These are phyloP conservation scores for Cyclopterus lumpus DNA, from an alignment of 2,797 vertebrate species.

Conservation along the genomic window DNA sequence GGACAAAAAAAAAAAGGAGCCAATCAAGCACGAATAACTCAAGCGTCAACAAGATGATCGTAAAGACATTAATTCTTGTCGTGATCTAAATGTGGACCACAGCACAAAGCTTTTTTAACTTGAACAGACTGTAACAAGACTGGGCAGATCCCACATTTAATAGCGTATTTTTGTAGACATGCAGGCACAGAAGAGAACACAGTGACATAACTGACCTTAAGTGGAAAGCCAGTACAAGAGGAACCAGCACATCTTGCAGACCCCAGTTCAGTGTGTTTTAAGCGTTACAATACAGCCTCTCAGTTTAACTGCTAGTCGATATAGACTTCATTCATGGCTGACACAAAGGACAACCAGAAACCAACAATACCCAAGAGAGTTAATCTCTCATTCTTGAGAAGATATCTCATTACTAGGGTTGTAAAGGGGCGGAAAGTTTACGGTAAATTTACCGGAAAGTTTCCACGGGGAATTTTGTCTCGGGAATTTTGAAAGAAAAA, in stretches of 20 bases:
- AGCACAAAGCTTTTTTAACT: neutral
- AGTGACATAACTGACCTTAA: neutral
- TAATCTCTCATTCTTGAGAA: constrained; percentile 12
- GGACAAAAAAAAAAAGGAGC: neutral
- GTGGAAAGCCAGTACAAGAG: neutral
- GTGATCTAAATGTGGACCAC: neutral
- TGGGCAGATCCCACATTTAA: neutral
- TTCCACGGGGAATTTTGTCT: too few relatives aligned
- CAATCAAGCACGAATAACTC: neutral
- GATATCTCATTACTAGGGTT: too few relatives aligned
- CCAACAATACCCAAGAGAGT: neutral
- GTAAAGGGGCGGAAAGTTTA: too few relatives aligned
- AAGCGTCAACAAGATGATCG: neutral
- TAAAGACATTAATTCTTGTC: neutral
- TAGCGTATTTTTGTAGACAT: too few relatives aligned
- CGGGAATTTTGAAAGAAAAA: too few relatives aligned
- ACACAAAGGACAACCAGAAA: neutral
- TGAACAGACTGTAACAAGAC: neutral
- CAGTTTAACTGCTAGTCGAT: neutral
- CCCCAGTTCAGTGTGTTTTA: neutral
- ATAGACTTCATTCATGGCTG: neutral
- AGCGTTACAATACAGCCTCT: constrained; percentile 3
- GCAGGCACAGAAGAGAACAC: neutral
- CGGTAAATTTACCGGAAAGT: too few relatives aligned
- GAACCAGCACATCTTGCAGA: neutral